Evolutionary conservation across 2,797 vertebrate species (phyloP), one percentile per base, ranked within the genome.

Genomic region (Schizopygopsis malacanthus): DNA sequence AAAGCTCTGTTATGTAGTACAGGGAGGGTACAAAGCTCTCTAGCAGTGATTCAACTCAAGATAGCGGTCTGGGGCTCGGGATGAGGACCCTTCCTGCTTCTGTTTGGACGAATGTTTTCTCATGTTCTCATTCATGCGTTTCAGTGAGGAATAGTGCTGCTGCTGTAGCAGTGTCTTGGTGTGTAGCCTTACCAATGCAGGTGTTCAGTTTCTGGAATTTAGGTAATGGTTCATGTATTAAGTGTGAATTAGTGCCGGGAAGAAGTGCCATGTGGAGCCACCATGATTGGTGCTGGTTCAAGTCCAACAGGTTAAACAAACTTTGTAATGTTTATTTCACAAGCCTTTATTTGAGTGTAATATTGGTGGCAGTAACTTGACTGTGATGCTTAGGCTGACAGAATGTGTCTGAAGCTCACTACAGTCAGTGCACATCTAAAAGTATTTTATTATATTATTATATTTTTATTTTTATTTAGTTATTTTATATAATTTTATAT

Each of bases 201-300:
- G 90, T 91, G 85, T 84, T 90, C 85, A 85, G 90, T 94, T 93
- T 91, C 90, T 45, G 81, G 93, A 94, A 94, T 91, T 86, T 89
- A 89, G 88, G 89, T 92, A 93, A 93, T 90, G 90, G 91, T 90
- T 92, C 83, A 91, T 92, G 91, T 92, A 89, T 94, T 91, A 91
- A 91, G 92, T 87, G 90, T 91, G 79, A 88, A 89, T 13, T 52
- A 85, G 61, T 88, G 89, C 88, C 71, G 22, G 69, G 80, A 83
- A 76, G 81, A 72, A 76, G 77, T 65, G 41, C n/a, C 47, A 39
- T 54, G 59, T 28, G 73, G 71, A 22, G 16, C 7, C 15, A 18
- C 7, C 37, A 7, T 56, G 16, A 52, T n/a, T 33, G 18, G 25
- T 41, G 22, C 61, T 79, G 78, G 61, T 67, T 80, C 79, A 52